Conservation (phyloP, 37 sponge, comb jelly and placozoan species). For the Chondrilla cf. caribensis region DNA sequence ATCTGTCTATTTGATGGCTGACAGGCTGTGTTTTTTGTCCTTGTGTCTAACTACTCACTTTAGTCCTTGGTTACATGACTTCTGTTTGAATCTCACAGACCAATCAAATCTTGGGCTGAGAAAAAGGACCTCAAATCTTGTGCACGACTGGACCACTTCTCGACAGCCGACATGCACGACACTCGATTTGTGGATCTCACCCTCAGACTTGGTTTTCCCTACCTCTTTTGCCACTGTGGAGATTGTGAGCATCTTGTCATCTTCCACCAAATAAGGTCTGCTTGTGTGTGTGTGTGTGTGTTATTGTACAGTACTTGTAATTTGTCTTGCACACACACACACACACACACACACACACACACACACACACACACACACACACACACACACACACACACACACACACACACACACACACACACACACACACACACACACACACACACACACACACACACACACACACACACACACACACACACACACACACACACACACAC, state of each 20-base stretch:
- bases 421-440: no score
- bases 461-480: no score
- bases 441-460: no score
- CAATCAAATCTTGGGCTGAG: not conserved
- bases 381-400: no score
- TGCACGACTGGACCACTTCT: constrained; percentile 30
- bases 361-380: no score
- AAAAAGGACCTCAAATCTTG: constrained; percentile 1
- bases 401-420: no score
- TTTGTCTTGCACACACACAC: no score
- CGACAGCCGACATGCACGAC: constrained; percentile 35
- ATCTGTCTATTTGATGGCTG: no score
- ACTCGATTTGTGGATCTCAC: constrained; percentile 56
- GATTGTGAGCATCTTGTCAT: constrained; percentile 87
- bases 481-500: no score
- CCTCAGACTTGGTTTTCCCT: constrained; percentile 85
- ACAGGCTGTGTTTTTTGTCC: not conserved
- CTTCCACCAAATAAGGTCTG: constrained; percentile 69
- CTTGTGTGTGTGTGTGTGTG: constrained; percentile 14
- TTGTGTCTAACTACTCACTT: not conserved
- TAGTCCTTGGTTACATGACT: not conserved
- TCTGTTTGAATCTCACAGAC: not conserved
- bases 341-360: no score
- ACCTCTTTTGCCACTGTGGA: constrained; percentile 85
- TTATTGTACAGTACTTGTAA: not conserved